phyloP scores from a whole-genome alignment of 2,888 invertebrate genomes.

The Caenorhabditis imperialis region DNA sequence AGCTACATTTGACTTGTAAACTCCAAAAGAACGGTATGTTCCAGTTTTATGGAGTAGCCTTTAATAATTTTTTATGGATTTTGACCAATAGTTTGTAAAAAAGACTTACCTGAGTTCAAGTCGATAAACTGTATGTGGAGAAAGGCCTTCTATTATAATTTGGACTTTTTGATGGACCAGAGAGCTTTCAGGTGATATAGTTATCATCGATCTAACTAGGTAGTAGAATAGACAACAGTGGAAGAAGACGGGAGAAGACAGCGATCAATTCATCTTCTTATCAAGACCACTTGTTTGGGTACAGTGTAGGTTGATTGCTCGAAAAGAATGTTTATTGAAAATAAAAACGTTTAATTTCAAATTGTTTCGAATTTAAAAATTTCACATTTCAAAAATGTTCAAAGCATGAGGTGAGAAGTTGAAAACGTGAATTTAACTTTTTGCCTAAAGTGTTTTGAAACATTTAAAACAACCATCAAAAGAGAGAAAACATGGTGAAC shows the following conservation, averaged over 20 bases:
- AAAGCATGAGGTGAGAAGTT: too few species aligned
- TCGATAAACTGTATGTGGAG: neutral
- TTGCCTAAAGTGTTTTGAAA: too few species aligned
- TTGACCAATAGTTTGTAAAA: too few species aligned
- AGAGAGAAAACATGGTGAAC: constrained; percentile 17
- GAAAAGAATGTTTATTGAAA: too few species aligned
- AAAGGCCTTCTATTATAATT: constrained; percentile 3
- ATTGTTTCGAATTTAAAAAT: too few species aligned
- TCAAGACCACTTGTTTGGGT: neutral
- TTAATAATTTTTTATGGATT: constrained; percentile 5
- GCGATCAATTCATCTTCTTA: too few species aligned
- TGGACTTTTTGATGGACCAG: constrained; percentile 40
- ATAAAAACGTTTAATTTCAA: too few species aligned
- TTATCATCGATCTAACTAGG: neutral
- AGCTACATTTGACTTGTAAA: constrained; percentile 22
- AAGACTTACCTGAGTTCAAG: constrained; percentile 36
- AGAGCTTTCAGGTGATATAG: constrained; percentile 13
- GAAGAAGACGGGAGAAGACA: too few species aligned
- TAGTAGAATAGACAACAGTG: too few species aligned
- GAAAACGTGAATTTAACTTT: too few species aligned
- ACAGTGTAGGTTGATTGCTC: constrained; percentile 15
- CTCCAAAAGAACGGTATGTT: constrained; percentile 35
- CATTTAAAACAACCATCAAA: constrained; percentile 30
- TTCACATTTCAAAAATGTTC: too few species aligned
- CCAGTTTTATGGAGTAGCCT: constrained; percentile 29